These are phyloP conservation scores for Eutrigla gurnardus DNA, from an alignment of 2,797 vertebrate species.

Conservation along the genomic window DNA sequence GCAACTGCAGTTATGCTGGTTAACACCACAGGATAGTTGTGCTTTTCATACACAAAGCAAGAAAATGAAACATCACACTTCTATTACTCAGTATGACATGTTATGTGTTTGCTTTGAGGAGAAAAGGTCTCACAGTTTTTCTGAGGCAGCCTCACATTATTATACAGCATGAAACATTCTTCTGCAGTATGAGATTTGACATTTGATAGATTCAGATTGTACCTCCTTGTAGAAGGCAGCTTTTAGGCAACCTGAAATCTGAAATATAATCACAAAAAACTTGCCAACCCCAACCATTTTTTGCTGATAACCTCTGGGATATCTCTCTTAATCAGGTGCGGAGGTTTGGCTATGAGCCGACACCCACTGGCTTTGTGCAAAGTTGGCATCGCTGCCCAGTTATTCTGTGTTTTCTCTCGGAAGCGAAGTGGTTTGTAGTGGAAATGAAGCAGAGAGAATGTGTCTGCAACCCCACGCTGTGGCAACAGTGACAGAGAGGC, in stretches of 20 bases:
- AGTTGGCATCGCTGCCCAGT: not conserved
- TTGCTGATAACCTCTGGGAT: constrained; percentile 11
- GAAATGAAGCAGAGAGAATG: constrained; percentile 48
- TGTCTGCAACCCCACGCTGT: constrained; percentile 30
- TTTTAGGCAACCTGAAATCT: not conserved
- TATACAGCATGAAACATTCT: constrained; percentile 16
- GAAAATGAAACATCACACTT: constrained; percentile 10
- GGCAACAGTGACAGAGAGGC: constrained; percentile 43
- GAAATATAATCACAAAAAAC: constrained; percentile 14
- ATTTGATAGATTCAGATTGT: constrained; percentile 10
- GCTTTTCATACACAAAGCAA: constrained; percentile 18
- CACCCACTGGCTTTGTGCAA: constrained; percentile 3
- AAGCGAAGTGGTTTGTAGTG: constrained; percentile 24
- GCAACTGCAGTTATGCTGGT: not conserved
- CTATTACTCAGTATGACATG: constrained; percentile 26
- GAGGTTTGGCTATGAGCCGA: not conserved
- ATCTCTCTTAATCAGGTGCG: not conserved
- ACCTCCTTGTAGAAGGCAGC: not conserved
- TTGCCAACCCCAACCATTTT: not conserved
- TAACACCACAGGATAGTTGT: constrained; percentile 2
- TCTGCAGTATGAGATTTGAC: not conserved
- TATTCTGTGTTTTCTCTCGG: not conserved
- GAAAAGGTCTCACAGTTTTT: constrained; percentile 20
- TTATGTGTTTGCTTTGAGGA: constrained; percentile 33
- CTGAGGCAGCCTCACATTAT: constrained; percentile 24